These are phyloP conservation scores for Rhopalosiphum padi DNA, from an alignment of 1,140 invertebrate genomes.

Conservation along the genomic window DNA sequence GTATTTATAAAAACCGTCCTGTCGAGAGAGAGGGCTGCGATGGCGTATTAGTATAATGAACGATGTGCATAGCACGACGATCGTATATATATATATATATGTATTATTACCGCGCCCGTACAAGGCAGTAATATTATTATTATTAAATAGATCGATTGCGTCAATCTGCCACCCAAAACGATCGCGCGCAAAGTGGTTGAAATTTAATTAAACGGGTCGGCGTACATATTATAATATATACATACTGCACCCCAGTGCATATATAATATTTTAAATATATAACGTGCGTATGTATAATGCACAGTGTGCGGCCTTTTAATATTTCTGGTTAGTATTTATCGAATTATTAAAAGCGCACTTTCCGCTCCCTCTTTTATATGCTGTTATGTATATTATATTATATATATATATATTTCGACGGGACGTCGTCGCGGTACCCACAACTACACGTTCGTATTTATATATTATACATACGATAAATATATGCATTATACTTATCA, in stretches of 20 bases:
- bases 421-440: not conserved
- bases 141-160: constrained; percentile 1
- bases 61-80: not conserved
- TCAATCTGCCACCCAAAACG: constrained; percentile 31
- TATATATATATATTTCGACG: not conserved
- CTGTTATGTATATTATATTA: too few species aligned
- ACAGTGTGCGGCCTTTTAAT: constrained; percentile 26
- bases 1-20: constrained; percentile 11
- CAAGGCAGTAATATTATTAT: not conserved
- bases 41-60: constrained; percentile 36
- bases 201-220: constrained; percentile 47
- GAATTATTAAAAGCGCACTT: constrained; percentile 39
- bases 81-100: not conserved
- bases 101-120: not conserved
- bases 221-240: not conserved
- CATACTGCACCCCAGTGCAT: not conserved
- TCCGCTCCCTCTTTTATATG: not conserved
- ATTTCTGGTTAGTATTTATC: constrained; percentile 19
- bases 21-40: not conserved
- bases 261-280: constrained; percentile 16
- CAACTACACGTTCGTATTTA: not conserved
- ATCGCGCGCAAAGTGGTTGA: constrained; percentile 39
- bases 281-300: not conserved
- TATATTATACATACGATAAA: not conserved
- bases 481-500: constrained; percentile 6